Evolutionary conservation across 2,888 invertebrate species (phyloP).

Genomic region (Auanema freiburgensis): DNA sequence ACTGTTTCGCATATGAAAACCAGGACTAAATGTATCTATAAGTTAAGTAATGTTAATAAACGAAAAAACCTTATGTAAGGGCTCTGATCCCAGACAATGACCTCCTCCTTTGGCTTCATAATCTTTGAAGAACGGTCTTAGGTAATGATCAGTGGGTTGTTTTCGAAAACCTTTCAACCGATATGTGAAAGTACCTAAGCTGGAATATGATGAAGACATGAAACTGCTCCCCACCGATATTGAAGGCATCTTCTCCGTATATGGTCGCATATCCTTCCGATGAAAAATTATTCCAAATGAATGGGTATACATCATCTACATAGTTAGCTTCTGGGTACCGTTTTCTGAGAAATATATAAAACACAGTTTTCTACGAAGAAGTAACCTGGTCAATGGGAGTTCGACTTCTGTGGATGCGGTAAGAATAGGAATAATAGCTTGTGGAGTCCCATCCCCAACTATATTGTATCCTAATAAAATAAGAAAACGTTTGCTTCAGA

Average conservation of each 20-base stretch:
- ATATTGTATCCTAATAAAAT: conserved; percentile 65
- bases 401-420: conserved; percentile 66
- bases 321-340: conserved; percentile 57
- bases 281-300: conserved; percentile 66
- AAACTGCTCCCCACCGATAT: conserved; percentile 70
- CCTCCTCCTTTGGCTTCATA: conserved; percentile 71
- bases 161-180: conserved; percentile 82
- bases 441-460: conserved; percentile 67
- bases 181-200: conserved; percentile 78
- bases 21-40: conserved; percentile 30
- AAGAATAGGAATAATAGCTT: conserved; percentile 66
- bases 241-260: conserved; percentile 83
- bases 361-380: not conserved
- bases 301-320: conserved; percentile 68
- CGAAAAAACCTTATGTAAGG: conserved; percentile 70
- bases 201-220: not conserved
- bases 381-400: conserved; percentile 64
- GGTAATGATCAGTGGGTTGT: conserved; percentile 87
- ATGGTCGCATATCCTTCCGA: conserved; percentile 72
- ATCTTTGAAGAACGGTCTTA: conserved; percentile 79
- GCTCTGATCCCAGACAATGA: conserved; percentile 76
- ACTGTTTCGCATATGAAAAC: conserved; percentile 67
- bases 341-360: conserved; percentile 49
- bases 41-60: not conserved
- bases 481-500: no score